Percentiles rank a stretch among this genome's conserved stretches.
Evolutionary conservation across 2,888 invertebrate species (phyloP).

Genomic region (Coecobrya sp.): DNA sequence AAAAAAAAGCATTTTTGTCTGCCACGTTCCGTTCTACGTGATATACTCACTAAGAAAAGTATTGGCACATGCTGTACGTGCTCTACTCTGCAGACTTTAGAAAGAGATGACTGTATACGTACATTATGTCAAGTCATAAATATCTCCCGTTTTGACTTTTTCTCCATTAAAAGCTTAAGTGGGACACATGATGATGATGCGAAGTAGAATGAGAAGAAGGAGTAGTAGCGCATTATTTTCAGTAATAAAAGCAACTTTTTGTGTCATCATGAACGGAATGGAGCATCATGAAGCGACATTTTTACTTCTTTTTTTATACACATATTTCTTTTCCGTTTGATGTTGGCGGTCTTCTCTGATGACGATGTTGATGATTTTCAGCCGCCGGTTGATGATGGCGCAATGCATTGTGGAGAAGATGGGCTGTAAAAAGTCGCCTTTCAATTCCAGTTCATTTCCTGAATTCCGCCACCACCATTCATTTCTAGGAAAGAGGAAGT

Average conservation of each 20-base stretch:
- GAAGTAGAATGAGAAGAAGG: neutral
- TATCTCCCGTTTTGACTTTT: neutral
- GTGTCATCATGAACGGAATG: neutral
- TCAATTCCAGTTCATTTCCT: conserved; percentile 75
- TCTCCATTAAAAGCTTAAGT: neutral
- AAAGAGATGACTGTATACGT: neutral
- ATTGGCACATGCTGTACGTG: conserved; percentile 1
- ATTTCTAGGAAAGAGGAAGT: neutral
- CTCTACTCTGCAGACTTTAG: neutral
- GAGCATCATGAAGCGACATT: neutral
- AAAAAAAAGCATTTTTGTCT: neutral
- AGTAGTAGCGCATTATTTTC: neutral
- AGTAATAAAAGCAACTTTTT: conserved; percentile 16
- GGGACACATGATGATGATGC: neutral
- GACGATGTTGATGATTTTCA: neutral
- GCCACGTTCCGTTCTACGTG: neutral
- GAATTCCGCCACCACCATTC: conserved; percentile 29
- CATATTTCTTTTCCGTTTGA: neutral
- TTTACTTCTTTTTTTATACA: neutral
- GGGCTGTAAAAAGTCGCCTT: conserved; percentile 59
- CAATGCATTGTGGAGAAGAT: neutral
- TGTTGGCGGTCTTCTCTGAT: neutral
- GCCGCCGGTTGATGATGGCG: neutral
- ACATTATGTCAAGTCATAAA: neutral
- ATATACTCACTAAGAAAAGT: neutral